Base-by-base conservation (phyloP, 2,888 invertebrate genomes). In the Alcis repandata region DNA sequence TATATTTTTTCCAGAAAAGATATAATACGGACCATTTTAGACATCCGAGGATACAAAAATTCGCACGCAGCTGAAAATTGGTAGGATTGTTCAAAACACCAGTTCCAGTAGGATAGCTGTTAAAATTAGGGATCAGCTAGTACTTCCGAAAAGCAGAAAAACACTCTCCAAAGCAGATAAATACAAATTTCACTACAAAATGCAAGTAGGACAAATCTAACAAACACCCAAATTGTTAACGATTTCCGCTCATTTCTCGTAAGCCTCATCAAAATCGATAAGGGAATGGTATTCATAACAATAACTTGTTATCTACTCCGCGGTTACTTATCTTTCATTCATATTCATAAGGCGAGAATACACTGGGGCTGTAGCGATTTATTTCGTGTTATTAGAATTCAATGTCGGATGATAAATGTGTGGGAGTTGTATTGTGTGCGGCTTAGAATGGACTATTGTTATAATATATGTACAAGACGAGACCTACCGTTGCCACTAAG, bases 281-380 rank as follows among this genome's bases (percentile, higher is more conserved):
- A 57, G 64, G 51, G 62, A 68, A 60, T 67, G 57, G 68, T 73
- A 79, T 80, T 75, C 80, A 76, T 82, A 85, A 88, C 85, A 88
- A 87, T 86, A 87, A 86, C 84, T 84, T 51, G 82, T 86, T 88
- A 88, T 88, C 88, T 85, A 78, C 79, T 79, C 79, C 73, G 70
- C 27, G 27, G 27, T 27, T 82, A 84, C 82, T 86, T 87, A 88
- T 86, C 76, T 71, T 78, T 84, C 82, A 89, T 90, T 80, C 86
- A 89, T 91, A 91, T 91, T 90, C 89, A 90, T 88, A 82, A 84
- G 82, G 74, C 62, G 62, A 45, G 48, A 60, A 54, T 57, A 65
- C 56, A 63, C 63, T 46, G 33, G 51, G 45, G 58, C 57, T 54
- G 65, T 51, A 67, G 61, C 73, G 70, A 73, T 71, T 75, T 77